Evolutionary conservation across 1,140 invertebrate genomes (phyloP), one percentile per base, ranked within the genome.

Genomic region (Aplysia californica): DNA sequence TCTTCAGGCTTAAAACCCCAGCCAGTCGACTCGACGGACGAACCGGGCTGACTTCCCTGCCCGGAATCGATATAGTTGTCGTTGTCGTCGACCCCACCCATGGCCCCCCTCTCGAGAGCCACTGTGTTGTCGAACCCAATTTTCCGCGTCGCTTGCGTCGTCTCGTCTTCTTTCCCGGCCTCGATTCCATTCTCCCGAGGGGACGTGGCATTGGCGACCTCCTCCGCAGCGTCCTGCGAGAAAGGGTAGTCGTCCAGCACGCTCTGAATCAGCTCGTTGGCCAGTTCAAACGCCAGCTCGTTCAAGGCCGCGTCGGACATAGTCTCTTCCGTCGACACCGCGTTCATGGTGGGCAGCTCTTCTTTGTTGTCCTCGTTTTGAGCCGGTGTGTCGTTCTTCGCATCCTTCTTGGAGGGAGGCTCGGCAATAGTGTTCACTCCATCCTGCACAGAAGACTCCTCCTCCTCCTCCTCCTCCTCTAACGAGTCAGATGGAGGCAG

Each of bases 201-300:
- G 33, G 33, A 35, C 29, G 31, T 6, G 3, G 20, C 3, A 1
- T 29, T 21, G 15, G 2, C 36, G 18, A 6, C n/a, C 23, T 1
- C 26, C 20, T 74, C 64, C 1, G 70, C 55, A 3, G 44, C 35
- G 20, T 69, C 55, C 29, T 69, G 31, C 38, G 41, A 38, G 55
- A 66, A 18, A 66, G 80, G 76, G 66, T 79, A 83, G 21, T 75
- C 77, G 0, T 86, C 83, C 44, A 86, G 61, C 5, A 79, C 82
- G 21, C 80, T 77, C 39, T 84, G 78, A 23, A 86, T 84, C 21
- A 86, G 75, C 18, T 86, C 82, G 41, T 79, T 77, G 31, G 84
- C 80, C 1, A 82, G 41, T 15, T 79, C 78, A 76, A 69, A 81
- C 5, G 82, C 83, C n/a, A 82, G 74, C 38, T 82, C 80, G 18